Conservation (phyloP, 2,113 vertebrate species). For the Zingel zingel region DNA sequence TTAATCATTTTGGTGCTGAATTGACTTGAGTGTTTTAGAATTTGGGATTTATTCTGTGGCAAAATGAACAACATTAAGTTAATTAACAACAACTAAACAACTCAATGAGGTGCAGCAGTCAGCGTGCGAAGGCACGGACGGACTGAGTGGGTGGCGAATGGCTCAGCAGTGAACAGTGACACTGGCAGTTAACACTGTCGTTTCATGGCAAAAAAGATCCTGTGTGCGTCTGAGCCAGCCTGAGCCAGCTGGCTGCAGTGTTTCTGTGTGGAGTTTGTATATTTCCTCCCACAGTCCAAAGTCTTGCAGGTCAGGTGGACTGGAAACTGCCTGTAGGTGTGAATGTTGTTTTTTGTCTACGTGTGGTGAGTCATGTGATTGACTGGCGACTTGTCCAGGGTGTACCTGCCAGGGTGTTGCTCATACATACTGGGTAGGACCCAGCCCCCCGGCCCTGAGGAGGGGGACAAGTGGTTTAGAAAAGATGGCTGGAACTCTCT, state of each 20-base stretch:
- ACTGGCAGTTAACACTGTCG: neutral
- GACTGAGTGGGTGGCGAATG: slow-evolving; percentile 12
- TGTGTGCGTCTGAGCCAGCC: neutral
- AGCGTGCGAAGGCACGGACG: neutral
- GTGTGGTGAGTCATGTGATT: slow-evolving; percentile 1
- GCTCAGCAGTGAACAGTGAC: neutral
- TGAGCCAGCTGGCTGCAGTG: slow-evolving; percentile 22
- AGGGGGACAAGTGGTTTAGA: neutral
- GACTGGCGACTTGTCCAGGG: neutral
- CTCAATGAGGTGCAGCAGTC: neutral
- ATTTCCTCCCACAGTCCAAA: slow-evolving; percentile 10
- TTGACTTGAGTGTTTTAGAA: too few relatives aligned
- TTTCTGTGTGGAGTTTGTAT: slow-evolving; percentile 16
- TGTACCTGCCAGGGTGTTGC: neutral
- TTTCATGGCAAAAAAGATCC: neutral
- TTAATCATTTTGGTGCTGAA: too few relatives aligned
- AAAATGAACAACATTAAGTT: too few relatives aligned
- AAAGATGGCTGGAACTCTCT: slow-evolving; percentile 4
- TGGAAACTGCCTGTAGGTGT: neutral
- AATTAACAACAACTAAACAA: neutral
- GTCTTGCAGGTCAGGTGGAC: slow-evolving; percentile 4
- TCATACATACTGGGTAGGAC: slow-evolving; percentile 11
- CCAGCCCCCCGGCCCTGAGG: neutral
- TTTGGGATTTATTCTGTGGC: too few relatives aligned
- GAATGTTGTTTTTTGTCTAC: neutral